Evolutionary conservation across 2,113 vertebrate genomes (phyloP).

Genomic region (Syrmaticus mikado): DNA sequence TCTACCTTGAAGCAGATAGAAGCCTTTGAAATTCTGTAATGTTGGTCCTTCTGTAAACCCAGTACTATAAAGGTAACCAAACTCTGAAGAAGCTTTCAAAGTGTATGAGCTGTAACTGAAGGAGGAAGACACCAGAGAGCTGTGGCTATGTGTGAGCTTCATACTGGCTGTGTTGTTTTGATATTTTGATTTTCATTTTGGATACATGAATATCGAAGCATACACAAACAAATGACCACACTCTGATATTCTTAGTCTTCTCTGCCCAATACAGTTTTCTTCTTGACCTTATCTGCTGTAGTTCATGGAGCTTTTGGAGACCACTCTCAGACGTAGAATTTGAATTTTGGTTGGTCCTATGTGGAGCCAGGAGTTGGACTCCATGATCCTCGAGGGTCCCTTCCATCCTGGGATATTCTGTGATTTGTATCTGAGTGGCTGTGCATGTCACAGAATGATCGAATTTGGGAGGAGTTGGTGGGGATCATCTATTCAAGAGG

Average conservation of each 20-base stretch:
- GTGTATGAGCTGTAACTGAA: background rate
- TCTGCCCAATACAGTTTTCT: background rate
- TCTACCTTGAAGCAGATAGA: background rate
- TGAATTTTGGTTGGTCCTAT: too few relatives aligned
- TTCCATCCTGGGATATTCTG: too few relatives aligned
- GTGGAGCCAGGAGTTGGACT: too few relatives aligned
- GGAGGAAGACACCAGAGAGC: background rate
- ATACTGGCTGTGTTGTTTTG: background rate
- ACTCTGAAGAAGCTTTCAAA: background rate
- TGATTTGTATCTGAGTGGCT: background rate
- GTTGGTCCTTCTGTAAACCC: background rate
- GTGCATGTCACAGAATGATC: background rate
- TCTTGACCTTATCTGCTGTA: background rate
- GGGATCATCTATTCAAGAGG: background rate
- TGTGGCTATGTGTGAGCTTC: background rate
- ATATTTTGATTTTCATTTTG: background rate
- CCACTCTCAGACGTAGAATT: too few relatives aligned
- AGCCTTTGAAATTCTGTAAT: background rate
- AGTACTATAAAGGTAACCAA: background rate
- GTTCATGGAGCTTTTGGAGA: too few relatives aligned
- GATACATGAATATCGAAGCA: background rate
- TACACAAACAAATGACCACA: background rate
- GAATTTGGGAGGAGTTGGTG: fast-evolving
- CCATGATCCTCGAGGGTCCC: too few relatives aligned
- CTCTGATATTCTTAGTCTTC: background rate